phyloP scores from a whole-genome alignment of 2,113 vertebrate genomes.

The Limanda limanda region DNA sequence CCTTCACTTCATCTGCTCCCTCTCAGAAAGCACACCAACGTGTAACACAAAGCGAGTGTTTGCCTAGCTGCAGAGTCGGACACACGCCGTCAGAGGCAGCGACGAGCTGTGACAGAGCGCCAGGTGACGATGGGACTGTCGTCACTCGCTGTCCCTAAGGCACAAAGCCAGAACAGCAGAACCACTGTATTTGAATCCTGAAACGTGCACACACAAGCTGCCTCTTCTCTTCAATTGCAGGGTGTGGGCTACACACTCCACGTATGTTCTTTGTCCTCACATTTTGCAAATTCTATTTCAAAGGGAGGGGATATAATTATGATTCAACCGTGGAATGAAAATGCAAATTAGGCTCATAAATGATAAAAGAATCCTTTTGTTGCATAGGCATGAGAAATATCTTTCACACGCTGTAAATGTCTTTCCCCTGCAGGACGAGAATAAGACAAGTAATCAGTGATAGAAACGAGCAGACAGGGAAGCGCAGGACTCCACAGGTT shows the following conservation, averaged over 20 bases:
- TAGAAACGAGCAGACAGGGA: background rate
- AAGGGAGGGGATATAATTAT: background rate
- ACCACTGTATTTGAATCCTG: constrained; percentile 22
- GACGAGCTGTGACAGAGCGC: constrained; percentile 48
- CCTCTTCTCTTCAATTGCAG: background rate
- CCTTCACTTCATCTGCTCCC: background rate
- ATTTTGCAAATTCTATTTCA: background rate
- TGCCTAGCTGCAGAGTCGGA: constrained; percentile 24
- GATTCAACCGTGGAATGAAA: background rate
- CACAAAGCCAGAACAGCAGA: constrained; percentile 38
- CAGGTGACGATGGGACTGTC: constrained; percentile 44
- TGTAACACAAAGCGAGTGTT: constrained; percentile 32
- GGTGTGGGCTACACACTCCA: background rate
- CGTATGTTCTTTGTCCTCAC: background rate
- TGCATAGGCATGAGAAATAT: background rate
- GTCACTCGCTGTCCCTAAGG: constrained; percentile 61
- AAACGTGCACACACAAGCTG: constrained; percentile 13
- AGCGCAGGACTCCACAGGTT: background rate
- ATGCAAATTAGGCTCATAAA: background rate
- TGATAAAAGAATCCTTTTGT: background rate
- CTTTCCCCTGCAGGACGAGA: background rate
- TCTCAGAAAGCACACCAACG: constrained; percentile 11
- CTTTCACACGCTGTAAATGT: background rate
- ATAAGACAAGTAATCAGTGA: background rate
- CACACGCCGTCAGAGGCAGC: constrained; percentile 41